Conservation (phyloP, 2,888 invertebrate genomes). For the Smittia sp. region DNA sequence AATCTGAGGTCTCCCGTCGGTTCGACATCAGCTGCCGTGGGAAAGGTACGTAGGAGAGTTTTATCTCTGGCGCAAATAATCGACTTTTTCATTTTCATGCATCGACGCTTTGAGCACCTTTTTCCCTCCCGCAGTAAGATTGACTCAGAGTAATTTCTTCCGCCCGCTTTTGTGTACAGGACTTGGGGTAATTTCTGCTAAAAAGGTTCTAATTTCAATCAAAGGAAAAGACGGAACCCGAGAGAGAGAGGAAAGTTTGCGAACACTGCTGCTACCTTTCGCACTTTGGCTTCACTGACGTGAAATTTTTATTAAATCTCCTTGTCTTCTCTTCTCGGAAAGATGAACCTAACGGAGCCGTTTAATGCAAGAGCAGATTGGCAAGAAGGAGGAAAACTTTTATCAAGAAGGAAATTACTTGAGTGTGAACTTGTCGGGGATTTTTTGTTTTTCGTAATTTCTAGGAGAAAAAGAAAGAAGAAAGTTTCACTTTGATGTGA, state of each 20-base stretch:
- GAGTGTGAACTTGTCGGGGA: not conserved
- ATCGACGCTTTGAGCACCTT: not conserved
- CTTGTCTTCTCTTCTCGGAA: not conserved
- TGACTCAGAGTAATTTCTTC: not conserved
- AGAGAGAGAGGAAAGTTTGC: not conserved
- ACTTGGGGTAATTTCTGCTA: not conserved
- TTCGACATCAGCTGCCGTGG: too few species aligned
- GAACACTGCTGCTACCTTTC: not conserved
- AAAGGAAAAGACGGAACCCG: not conserved
- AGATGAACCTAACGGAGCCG: not conserved
- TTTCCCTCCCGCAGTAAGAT: not conserved
- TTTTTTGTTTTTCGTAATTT: not conserved
- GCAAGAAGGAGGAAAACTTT: not conserved
- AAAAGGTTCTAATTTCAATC: slow-evolving; percentile 25
- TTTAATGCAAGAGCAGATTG: slow-evolving; percentile 12
- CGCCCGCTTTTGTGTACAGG: not conserved
- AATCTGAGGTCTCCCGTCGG: too few species aligned
- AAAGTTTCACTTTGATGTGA: not conserved
- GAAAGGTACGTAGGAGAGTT: too few species aligned
- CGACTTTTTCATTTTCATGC: not conserved
- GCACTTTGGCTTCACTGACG: not conserved
- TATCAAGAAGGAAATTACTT: not conserved
- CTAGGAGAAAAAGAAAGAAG: not conserved
- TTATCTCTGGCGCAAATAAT: not conserved
- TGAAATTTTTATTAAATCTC: slow-evolving; percentile 18